Evolutionary conservation across 1,140 invertebrate species (phyloP).

Genomic region (Antheraea mylitta): DNA sequence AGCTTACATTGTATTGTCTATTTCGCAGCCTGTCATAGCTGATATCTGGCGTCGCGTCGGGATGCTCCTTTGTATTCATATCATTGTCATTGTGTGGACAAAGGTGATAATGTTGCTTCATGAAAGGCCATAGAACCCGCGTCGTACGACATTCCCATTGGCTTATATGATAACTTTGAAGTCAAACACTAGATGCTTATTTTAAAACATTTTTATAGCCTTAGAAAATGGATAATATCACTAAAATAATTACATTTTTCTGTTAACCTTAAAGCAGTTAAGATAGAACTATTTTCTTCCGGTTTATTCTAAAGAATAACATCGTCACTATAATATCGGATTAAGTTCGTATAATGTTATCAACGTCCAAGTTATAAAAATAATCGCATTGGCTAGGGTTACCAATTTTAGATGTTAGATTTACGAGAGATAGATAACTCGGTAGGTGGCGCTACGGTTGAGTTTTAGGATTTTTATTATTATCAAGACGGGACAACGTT

Average conservation of each 20-base stretch:
- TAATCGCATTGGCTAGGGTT: too few species aligned
- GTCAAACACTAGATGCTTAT: neutral
- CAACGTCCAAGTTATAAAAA: neutral
- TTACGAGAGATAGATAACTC: too few species aligned
- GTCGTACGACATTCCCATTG: neutral
- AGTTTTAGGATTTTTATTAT: too few species aligned
- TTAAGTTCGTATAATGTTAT: neutral
- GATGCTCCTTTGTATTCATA: conserved; percentile 24
- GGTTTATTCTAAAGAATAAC: neutral
- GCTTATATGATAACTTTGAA: neutral
- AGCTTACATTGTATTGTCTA: conserved; percentile 1
- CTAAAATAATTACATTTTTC: too few species aligned
- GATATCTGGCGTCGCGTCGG: conserved; percentile 3
- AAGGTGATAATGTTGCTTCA: conserved; percentile 13
- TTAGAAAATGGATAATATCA: too few species aligned
- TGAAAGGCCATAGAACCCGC: neutral
- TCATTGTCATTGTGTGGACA: conserved; percentile 16
- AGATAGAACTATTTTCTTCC: neutral
- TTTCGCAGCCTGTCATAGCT: conserved; percentile 18
- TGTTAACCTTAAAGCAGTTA: too few species aligned
- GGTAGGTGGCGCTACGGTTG: too few species aligned
- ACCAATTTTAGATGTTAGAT: too few species aligned
- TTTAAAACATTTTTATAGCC: too few species aligned
- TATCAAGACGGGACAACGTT: too few species aligned
- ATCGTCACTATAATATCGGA: neutral